phyloP scores from a whole-genome alignment of 2,797 vertebrate species.

The Coranthus polyacanthus region DNA sequence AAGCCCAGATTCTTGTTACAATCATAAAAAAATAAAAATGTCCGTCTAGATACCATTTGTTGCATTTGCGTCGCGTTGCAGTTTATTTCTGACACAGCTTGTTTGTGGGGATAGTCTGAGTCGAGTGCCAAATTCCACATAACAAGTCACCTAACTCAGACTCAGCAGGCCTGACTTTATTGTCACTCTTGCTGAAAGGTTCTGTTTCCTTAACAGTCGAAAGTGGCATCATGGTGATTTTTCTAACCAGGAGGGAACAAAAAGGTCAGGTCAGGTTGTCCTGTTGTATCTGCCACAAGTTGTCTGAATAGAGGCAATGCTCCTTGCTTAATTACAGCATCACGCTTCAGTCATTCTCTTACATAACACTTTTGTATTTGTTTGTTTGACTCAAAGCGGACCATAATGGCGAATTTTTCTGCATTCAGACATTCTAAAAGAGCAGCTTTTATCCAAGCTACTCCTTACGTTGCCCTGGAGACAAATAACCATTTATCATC shows the following conservation, averaged over 20 bases:
- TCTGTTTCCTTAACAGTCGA: constrained; percentile 48
- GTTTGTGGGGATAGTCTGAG: constrained; percentile 9
- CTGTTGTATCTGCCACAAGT: constrained; percentile 26
- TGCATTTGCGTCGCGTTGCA: too few species aligned
- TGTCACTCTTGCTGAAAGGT: constrained; percentile 38
- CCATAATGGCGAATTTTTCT: constrained; percentile 60
- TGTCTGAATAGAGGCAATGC: constrained; percentile 62
- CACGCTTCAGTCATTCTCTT: constrained; percentile 70
- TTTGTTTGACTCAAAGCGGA: constrained; percentile 67
- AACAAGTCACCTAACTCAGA: constrained; percentile 50
- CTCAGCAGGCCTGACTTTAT: constrained; percentile 42
- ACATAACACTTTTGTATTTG: constrained; percentile 78
- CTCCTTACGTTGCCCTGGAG: constrained; percentile 82
- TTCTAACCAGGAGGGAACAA: constrained; percentile 38
- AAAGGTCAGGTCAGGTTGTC: constrained; percentile 56
- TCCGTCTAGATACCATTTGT: constrained; percentile 39
- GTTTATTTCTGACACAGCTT: constrained; percentile 28
- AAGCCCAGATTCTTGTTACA: constrained; percentile 50
- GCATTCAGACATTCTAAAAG: constrained; percentile 65
- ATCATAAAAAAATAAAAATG: constrained; percentile 47
- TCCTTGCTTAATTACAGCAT: constrained; percentile 71
- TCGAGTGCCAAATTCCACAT: constrained; percentile 36
- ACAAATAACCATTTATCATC: constrained; percentile 68
- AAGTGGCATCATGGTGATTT: constrained; percentile 35
- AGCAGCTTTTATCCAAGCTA: constrained; percentile 61